These are phyloP conservation scores for Eriocheir sinensis DNA, from an alignment of 1,140 invertebrate genomes.

Conservation along the genomic window DNA sequence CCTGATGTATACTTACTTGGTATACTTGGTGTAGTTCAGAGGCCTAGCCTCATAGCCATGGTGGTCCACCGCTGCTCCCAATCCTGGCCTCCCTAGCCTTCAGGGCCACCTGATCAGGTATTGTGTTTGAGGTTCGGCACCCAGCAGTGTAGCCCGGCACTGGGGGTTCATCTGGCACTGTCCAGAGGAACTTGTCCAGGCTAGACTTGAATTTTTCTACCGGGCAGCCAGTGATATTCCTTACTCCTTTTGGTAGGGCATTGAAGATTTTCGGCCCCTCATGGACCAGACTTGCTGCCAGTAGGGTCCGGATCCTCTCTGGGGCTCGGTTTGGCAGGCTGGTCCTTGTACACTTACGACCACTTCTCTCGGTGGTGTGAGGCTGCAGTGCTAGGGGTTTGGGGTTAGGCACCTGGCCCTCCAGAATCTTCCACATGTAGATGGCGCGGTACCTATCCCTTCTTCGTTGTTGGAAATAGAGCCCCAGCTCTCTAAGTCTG, in stretches of 20 bases:
- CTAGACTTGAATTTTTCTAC: conserved; percentile 19
- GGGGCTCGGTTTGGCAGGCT: not conserved
- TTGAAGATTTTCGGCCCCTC: not conserved
- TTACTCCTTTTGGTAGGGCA: conserved; percentile 23
- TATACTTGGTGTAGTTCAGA: too few relatives aligned
- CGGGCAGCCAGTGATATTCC: not conserved
- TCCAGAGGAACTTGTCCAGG: conserved; percentile 47
- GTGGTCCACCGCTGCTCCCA: too few relatives aligned
- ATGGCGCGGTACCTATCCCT: not conserved
- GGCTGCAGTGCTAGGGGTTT: conserved; percentile 20
- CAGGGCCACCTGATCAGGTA: too few relatives aligned
- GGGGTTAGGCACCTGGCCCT: not conserved
- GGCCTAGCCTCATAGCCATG: too few relatives aligned
- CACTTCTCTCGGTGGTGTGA: not conserved
- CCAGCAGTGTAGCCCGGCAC: too few relatives aligned
- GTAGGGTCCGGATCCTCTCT: conserved; percentile 32
- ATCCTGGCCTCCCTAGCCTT: too few relatives aligned
- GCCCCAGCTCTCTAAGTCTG: conserved; percentile 1
- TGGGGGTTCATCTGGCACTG: too few relatives aligned
- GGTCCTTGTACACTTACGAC: not conserved
- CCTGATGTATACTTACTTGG: too few relatives aligned
- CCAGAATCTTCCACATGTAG: conserved; percentile 51
- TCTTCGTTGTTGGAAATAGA: conserved; percentile 3
- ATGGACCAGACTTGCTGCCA: not conserved
- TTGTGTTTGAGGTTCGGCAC: too few relatives aligned